These are phyloP conservation scores for Coendou prehensilis DNA, from an alignment of 2,797 vertebrate species.

Conservation along the genomic window DNA sequence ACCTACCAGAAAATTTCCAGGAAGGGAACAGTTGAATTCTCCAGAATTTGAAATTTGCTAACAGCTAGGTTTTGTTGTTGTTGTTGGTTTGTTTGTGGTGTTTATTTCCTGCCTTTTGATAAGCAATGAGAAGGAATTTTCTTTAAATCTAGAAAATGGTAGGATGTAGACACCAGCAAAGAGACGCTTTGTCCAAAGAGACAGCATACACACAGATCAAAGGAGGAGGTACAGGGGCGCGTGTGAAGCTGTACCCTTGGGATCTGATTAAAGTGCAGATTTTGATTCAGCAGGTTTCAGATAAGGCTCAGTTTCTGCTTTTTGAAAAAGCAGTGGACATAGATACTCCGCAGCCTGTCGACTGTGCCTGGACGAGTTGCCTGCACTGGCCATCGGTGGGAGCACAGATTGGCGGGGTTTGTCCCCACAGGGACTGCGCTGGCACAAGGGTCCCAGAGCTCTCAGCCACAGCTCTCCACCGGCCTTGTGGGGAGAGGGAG, in stretches of 20 bases:
- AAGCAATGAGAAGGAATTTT: background rate
- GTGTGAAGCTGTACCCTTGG: background rate
- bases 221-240: background rate
- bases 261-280: background rate
- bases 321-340: background rate
- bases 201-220: background rate
- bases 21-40: background rate
- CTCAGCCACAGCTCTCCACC: background rate
- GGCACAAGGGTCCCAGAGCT: background rate
- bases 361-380: background rate
- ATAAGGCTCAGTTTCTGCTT: background rate
- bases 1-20: constrained; percentile 21
- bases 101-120: constrained; percentile 46
- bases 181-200: background rate
- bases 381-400: background rate
- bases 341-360: background rate
- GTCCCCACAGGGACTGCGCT: background rate
- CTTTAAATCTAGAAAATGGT: constrained; percentile 11
- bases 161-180: background rate
- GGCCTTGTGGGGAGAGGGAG: background rate
- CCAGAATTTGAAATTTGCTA: background rate
- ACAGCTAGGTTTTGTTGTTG: background rate
- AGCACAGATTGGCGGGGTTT: background rate
- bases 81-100: background rate
- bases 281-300: background rate